These are phyloP conservation scores for Engystomops pustulosus DNA, from an alignment of 2,113 vertebrate genomes.

Conservation along the genomic window DNA sequence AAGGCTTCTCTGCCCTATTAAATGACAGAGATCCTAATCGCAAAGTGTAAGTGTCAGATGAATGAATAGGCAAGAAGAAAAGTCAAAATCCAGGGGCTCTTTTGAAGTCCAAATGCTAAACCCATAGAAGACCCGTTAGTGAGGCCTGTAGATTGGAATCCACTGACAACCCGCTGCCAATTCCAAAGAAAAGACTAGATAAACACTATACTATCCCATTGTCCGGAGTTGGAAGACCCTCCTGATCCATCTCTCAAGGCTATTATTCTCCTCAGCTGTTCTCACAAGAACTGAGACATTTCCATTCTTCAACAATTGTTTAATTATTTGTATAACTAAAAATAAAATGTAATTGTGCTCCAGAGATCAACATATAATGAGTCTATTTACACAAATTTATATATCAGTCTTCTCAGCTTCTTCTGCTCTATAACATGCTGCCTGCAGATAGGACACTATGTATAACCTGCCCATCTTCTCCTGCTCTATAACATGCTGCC, in stretches of 20 bases:
- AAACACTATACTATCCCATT: not conserved
- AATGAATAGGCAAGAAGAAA: not conserved
- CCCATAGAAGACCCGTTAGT: not conserved
- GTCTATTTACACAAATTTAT: too few species aligned
- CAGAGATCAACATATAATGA: too few species aligned
- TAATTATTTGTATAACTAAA: too few species aligned
- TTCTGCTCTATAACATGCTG: too few species aligned
- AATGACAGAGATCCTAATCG: slow-evolving; percentile 19
- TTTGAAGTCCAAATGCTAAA: slow-evolving; percentile 2
- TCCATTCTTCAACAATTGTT: too few species aligned
- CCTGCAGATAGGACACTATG: too few species aligned
- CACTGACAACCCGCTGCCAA: not conserved
- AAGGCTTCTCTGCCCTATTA: not conserved
- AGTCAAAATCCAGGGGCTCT: not conserved
- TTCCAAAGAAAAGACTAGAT: not conserved
- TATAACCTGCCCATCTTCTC: too few species aligned
- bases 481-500: too few species aligned
- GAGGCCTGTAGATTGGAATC: not conserved
- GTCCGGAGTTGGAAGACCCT: not conserved
- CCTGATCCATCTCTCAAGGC: not conserved
- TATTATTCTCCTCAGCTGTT: not conserved
- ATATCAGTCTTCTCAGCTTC: too few species aligned
- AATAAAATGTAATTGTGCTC: too few species aligned
- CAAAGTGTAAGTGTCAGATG: slow-evolving; percentile 2
- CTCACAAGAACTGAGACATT: not conserved